These are phyloP conservation scores for Mimas tiliae DNA, from an alignment of 2,888 invertebrate species.

Conservation along the genomic window DNA sequence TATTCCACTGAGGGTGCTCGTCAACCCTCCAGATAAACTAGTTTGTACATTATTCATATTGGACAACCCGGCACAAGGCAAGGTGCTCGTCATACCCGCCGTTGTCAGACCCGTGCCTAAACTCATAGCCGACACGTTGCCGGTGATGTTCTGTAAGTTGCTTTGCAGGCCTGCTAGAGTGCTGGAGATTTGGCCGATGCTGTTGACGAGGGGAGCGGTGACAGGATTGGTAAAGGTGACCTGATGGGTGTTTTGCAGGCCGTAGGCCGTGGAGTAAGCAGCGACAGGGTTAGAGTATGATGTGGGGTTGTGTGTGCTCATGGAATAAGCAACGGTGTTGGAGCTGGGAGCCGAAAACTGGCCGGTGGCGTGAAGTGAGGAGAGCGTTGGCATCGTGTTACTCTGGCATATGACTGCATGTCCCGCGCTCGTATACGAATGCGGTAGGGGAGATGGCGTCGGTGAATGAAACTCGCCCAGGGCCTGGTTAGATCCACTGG, in stretches of 20 bases:
- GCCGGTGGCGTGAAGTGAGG: slow-evolving; percentile 77
- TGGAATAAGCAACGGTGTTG: slow-evolving; percentile 79
- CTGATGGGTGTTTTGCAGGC: slow-evolving; percentile 80
- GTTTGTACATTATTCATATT: slow-evolving; percentile 76
- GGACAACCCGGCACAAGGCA: slow-evolving; percentile 76
- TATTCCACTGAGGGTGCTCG: slow-evolving; percentile 72
- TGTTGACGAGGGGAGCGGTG: slow-evolving; percentile 77
- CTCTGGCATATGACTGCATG: slow-evolving; percentile 84
- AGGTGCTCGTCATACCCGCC: slow-evolving; percentile 77
- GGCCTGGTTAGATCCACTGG: slow-evolving; percentile 89
- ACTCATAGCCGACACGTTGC: slow-evolving; percentile 74
- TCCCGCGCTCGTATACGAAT: slow-evolving; percentile 80
- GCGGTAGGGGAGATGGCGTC: slow-evolving; percentile 84
- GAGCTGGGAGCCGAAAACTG: slow-evolving; percentile 79
- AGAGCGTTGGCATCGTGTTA: slow-evolving; percentile 87
- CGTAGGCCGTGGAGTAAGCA: slow-evolving; percentile 77
- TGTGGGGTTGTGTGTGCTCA: slow-evolving; percentile 80
- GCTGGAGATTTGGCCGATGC: slow-evolving; percentile 79
- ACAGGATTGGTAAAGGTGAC: slow-evolving; percentile 81
- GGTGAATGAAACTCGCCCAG: slow-evolving; percentile 87
- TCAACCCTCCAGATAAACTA: slow-evolving; percentile 68
- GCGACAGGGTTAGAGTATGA: slow-evolving; percentile 82
- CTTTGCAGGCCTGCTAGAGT: slow-evolving; percentile 79
- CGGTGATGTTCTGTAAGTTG: slow-evolving; percentile 75
- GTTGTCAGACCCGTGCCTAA: slow-evolving; percentile 73